Evolutionary conservation across 92 coral and sea anemone species (phyloP).

Genomic region (Phenganax subtilis): DNA sequence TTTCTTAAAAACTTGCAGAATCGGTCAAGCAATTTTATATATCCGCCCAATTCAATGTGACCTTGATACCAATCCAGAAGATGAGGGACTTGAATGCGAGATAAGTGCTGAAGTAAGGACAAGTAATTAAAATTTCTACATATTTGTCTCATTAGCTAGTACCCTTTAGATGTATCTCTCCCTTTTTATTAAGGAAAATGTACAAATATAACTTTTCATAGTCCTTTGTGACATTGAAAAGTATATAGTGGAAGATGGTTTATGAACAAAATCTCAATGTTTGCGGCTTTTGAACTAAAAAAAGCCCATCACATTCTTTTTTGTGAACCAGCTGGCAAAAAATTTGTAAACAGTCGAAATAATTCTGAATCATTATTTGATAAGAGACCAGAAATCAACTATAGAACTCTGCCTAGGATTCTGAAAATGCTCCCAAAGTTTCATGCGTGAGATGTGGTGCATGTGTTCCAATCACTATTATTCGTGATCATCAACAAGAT

Average conservation of each 20-base stretch:
- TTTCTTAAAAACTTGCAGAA: neutral
- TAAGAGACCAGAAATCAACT: neutral
- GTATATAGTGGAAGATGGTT: too few relatives aligned
- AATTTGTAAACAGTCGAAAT: neutral
- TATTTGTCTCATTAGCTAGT: neutral
- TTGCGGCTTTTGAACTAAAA: too few relatives aligned
- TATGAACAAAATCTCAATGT: too few relatives aligned
- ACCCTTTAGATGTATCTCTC: too few relatives aligned
- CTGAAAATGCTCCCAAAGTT: neutral
- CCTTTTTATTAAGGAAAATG: too few relatives aligned
- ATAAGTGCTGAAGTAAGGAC: neutral
- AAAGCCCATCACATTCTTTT: too few relatives aligned
- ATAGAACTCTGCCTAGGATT: neutral
- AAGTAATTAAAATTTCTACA: neutral
- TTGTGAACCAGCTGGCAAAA: neutral
- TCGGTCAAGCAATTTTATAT: neutral
- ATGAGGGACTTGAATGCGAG: neutral
- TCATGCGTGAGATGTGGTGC: neutral
- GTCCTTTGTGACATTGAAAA: too few relatives aligned
- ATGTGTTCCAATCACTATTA: neutral
- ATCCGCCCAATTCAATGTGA: neutral
- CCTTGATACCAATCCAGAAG: neutral
- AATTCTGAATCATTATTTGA: neutral
- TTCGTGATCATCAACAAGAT: neutral
- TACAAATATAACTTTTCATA: too few relatives aligned